phyloP scores from a whole-genome alignment of 2,888 invertebrate species.

The Folsomia manolachei region DNA sequence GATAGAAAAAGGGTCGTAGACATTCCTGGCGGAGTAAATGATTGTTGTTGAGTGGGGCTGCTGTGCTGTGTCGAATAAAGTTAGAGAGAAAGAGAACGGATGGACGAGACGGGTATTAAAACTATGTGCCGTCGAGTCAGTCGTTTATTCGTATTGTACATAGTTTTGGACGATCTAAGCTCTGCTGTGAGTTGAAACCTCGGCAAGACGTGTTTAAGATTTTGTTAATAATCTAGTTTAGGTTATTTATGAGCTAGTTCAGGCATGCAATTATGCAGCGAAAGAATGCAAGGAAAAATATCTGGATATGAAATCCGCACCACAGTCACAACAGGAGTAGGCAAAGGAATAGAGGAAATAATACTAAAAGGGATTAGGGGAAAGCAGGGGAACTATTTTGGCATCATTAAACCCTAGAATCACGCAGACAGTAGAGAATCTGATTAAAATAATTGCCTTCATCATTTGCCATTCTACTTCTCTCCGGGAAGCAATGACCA shows the following conservation, averaged over 20 bases:
- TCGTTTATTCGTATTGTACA: not conserved
- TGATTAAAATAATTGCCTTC: conserved; percentile 52
- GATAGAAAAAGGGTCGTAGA: conserved; percentile 1
- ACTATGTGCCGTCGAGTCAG: not conserved
- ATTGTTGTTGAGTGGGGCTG: conserved; percentile 14
- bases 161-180: not conserved
- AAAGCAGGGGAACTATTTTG: too few relatives aligned
- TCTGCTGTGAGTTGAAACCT: conserved; percentile 40
- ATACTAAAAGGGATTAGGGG: too few relatives aligned
- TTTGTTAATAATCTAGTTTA: conserved; percentile 50
- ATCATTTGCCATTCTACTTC: conserved; percentile 42
- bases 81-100: conserved; percentile 5
- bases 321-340: conserved; percentile 22
- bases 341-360: not conserved
- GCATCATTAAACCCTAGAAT: conserved; percentile 51
- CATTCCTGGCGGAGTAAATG: conserved; percentile 17
- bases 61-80: not conserved
- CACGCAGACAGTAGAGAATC: conserved; percentile 52
- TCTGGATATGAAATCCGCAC: conserved; percentile 44
- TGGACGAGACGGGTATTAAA: not conserved
- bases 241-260: conserved; percentile 51
- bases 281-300: conserved; percentile 51
- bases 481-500: conserved; percentile 37
- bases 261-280: conserved; percentile 52
- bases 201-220: conserved; percentile 51